Evolutionary conservation across 2,888 invertebrate genomes (phyloP).

Genomic region (Lacanobia wlatinum): DNA sequence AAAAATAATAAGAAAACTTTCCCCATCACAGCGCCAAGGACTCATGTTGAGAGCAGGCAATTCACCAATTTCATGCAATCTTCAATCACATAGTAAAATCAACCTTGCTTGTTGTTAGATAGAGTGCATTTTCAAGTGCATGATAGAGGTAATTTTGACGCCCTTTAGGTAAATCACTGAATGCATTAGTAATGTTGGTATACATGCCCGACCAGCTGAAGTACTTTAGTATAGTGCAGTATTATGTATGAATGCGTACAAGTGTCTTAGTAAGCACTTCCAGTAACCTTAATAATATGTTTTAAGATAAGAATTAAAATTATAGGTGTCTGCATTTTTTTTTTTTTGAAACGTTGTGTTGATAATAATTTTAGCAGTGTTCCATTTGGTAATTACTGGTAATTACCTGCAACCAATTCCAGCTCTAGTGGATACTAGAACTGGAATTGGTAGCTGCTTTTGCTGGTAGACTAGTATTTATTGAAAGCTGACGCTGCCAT

Average conservation of each 20-base stretch:
- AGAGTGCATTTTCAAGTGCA: constrained; percentile 64
- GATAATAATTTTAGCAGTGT: too few species aligned
- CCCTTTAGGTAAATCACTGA: constrained; percentile 81
- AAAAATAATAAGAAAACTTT: constrained; percentile 90
- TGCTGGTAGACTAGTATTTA: too few species aligned
- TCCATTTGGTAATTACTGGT: too few species aligned
- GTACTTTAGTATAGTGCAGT: not conserved
- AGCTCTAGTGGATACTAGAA: too few species aligned
- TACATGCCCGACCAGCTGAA: constrained; percentile 2
- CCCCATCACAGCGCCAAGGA: constrained; percentile 82
- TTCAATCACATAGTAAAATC: constrained; percentile 62
- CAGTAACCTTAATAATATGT: too few species aligned
- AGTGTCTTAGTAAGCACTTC: not conserved
- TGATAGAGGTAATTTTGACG: constrained; percentile 63
- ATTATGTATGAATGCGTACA: not conserved
- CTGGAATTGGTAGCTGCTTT: too few species aligned
- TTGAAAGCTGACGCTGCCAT: too few species aligned
- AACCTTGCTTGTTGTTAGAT: constrained; percentile 65
- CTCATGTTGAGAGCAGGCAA: constrained; percentile 80
- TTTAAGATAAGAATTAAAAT: too few species aligned
- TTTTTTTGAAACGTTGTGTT: too few species aligned
- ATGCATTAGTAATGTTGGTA: constrained; percentile 72
- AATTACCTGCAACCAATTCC: too few species aligned
- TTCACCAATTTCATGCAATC: constrained; percentile 77
- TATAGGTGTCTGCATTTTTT: too few species aligned